Base-by-base conservation (phyloP, 2,113 vertebrate species). In the Fregata magnificens region DNA sequence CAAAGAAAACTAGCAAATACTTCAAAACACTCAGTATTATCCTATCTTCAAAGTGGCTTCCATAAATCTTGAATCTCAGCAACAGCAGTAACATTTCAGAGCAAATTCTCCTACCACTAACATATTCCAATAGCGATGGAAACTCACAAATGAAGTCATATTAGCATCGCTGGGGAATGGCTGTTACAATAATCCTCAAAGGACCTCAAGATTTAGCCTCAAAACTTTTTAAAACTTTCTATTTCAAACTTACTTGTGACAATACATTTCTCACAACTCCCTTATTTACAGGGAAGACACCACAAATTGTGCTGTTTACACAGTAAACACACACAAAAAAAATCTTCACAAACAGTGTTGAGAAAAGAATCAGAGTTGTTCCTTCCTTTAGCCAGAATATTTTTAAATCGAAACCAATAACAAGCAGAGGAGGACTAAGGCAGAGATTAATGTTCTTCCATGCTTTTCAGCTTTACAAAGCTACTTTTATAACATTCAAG, bases 381-480 rank as follows among this genome's bases (percentile, higher is more conserved):
- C 38, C 62, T 52, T 81, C 49, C 28, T 61, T 69, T 59, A 91
- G 47, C 31, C 49, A 80, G 44, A 20, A 29, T 66, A 63, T 69
- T 93, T 86, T 84, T 25, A 93, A 93, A 93, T 67, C 0, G 0
- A 94, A 97, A 61, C 28, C 28, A 92, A 5, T 82, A 94, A 94
- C 50, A 86, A 78, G 66, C 29, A 63, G 52, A 96, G 69, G 78
- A 86, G 50, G 56, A 76, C 40, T 65, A 59, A 59, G 69, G 45
- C 82, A 74, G 63, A 97, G 69, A 97, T 65, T 62, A 79, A 96
- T 85, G 82, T 40, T 82, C 36, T 40, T 86, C 55, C 67, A 83
- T 72, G 52, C 59, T 94, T 95, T 92, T 93, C 80, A 85, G 82
- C 56, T 85, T 86, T 84, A 77, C 76, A 95, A 90, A 90, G 71